A percentile compares a stretch with the other conserved stretches of the same genome.
phyloP scores from a whole-genome alignment of 2,888 invertebrate genomes.

The Hemicrepidius hirtus region DNA sequence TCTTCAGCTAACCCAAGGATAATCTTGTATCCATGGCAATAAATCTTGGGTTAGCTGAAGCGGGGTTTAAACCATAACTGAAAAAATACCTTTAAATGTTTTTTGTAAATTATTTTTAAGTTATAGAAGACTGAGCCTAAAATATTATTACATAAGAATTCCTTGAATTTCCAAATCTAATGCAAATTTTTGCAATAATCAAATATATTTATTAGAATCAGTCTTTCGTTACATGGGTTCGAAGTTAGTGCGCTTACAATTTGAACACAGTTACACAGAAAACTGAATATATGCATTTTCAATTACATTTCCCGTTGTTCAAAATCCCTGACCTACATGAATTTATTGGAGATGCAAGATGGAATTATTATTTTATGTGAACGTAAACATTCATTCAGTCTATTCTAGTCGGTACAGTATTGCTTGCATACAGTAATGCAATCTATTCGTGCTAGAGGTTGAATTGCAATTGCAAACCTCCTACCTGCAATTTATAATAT shows the following conservation, averaged over 20 bases:
- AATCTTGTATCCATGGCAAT: too few species aligned
- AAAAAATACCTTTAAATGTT: too few species aligned
- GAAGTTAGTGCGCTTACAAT: constrained; percentile 6
- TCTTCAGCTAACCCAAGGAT: too few species aligned
- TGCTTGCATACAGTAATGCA: constrained; percentile 36
- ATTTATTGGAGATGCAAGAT: constrained; percentile 32
- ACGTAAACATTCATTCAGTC: constrained; percentile 39
- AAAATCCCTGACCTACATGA: constrained; percentile 37
- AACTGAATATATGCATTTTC: constrained; percentile 28
- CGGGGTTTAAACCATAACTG: too few species aligned
- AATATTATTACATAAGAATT: too few species aligned
- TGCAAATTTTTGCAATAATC: too few species aligned
- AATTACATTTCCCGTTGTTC: constrained; percentile 31
- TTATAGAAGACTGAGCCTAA: too few species aligned
- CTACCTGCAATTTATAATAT: constrained; percentile 27
- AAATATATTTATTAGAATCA: too few species aligned
- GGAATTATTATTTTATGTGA: constrained; percentile 41
- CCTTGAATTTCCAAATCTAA: too few species aligned
- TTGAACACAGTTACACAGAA: constrained; percentile 18
- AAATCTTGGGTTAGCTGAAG: too few species aligned
- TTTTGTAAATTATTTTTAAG: too few species aligned
- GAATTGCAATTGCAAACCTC: constrained; percentile 18
- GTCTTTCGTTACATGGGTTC: too few species aligned
- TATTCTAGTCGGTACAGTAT: constrained; percentile 24
- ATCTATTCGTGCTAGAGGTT: constrained; percentile 35